Base-by-base conservation (phyloP, 1,140 invertebrate genomes). In the Calosoma granatense region DNA sequence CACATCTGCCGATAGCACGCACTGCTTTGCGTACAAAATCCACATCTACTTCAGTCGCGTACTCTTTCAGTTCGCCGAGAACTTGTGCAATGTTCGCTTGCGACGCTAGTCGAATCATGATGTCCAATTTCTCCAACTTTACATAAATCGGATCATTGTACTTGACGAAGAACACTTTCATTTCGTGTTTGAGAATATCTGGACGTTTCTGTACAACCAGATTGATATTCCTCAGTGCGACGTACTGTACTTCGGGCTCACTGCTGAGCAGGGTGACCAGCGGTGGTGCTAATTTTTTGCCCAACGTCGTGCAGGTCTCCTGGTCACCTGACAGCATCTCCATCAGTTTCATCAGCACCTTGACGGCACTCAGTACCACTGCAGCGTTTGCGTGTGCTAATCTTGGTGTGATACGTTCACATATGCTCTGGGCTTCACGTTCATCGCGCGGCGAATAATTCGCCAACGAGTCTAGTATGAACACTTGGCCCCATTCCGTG, bases 141-240 rank as follows among this genome's bases (percentile, higher is more conserved):
- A 99, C 97, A 74, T 99, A 99, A 70, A 99, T 99, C 6, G 97
- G 97, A 78, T 99, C 97, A 72, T 99, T 99, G 75, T 99, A 99
- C 68, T 99, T 99, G 14, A 99, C 97, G 72, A 99, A 99, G 76
- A 99, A 99, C 22, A 94, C 90, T 79, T 99, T 99, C 96, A 99
- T 99, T 75, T 99, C 97, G 67, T 99, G 95, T 70, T 99, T 99
- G n/a, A 99, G 73, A 62, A 99, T 98, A 60, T 99, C 97, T 0
- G 95, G 93, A 55, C 97, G 81, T 72, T 99, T 99, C 73, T 99
- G 97, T 17, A 99, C 97, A 64, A 99, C 98, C 1, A 99, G 79
- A 75, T 99, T 99, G 64, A 99, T 99, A 71, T 99, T 99, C 58
- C 97, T 74, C 26, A 99, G 76, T 1, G 97, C 97, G 11, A 99